A percentile compares a stretch with the other conserved stretches of the same genome.
Conservation (phyloP, 2,888 invertebrate genomes). For the Orthonychiurus folsomi region DNA sequence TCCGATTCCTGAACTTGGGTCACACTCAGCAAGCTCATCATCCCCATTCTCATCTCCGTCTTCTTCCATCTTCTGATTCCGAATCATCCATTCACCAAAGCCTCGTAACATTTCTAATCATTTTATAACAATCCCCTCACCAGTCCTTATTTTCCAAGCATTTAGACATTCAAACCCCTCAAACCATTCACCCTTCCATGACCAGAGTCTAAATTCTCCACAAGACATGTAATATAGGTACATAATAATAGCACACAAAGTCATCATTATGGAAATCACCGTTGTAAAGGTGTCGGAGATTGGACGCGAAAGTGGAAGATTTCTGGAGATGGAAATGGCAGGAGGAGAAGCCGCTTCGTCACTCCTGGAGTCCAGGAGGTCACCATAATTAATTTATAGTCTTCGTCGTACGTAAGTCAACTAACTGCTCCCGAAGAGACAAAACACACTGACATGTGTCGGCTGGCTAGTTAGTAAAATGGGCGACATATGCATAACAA, state of each 20-base stretch:
- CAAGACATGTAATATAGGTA: background rate
- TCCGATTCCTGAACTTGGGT: background rate
- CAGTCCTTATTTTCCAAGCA: background rate
- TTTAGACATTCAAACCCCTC: background rate
- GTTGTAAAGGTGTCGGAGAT: too few species aligned
- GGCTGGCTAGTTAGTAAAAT: too few species aligned
- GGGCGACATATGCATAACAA: too few species aligned
- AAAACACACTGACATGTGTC: too few species aligned
- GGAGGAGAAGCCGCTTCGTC: too few species aligned
- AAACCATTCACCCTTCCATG: background rate
- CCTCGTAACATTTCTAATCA: background rate
- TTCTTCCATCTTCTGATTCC: background rate
- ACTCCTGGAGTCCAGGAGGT: background rate
- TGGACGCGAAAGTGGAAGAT: too few species aligned
- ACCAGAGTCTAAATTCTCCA: background rate
- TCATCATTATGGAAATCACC: background rate
- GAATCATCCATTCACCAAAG: background rate
- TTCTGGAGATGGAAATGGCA: too few species aligned
- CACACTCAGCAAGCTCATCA: background rate
- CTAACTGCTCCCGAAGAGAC: too few species aligned
- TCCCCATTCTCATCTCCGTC: background rate
- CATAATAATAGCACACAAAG: constrained; percentile 1
- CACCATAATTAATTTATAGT: background rate
- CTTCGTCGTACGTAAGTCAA: background rate
- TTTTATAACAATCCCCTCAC: background rate